Conservation (phyloP, 2,888 invertebrate species). For the Aquatica leii region DNA sequence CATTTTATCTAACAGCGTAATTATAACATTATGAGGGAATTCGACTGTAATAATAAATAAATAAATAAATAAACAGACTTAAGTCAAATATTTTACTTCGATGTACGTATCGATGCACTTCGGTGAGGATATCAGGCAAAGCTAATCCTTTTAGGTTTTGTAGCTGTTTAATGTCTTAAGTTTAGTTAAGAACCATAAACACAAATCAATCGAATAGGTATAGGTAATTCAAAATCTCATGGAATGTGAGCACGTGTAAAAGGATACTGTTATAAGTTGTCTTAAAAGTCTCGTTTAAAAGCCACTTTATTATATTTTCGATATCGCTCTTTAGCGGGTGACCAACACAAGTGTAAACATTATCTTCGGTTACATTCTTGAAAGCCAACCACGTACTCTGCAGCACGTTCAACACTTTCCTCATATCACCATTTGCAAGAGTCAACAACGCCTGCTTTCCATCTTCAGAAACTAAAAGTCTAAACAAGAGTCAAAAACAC, state of each 20-base stretch:
- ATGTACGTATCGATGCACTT: conserved; percentile 87
- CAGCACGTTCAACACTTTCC: conserved; percentile 94
- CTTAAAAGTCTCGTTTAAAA: conserved; percentile 80
- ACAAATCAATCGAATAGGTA: conserved; percentile 8
- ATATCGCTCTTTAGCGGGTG: conserved; percentile 93
- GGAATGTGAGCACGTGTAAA: too few relatives aligned
- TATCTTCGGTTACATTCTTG: conserved; percentile 86
- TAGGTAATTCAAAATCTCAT: too few relatives aligned
- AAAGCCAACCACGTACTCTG: conserved; percentile 97
- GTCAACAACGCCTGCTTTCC: conserved; percentile 89
- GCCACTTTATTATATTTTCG: conserved; percentile 84
- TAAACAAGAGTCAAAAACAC: conserved; percentile 55
- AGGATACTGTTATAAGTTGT: conserved; percentile 82
- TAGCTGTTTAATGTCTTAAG: conserved; percentile 78
- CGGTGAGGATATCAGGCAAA: conserved; percentile 90
- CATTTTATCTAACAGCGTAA: conserved; percentile 78
- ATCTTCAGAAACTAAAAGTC: conserved; percentile 84
- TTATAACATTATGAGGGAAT: conserved; percentile 75
- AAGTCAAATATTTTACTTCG: too few relatives aligned
- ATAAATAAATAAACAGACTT: too few relatives aligned
- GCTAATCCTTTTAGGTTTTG: conserved; percentile 92
- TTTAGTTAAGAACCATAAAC: conserved; percentile 23
- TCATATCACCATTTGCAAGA: conserved; percentile 96
- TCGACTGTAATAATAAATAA: conserved; percentile 82
- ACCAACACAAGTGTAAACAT: conserved; percentile 95